A percentile compares a stretch with the other conserved stretches of the same genome.
These are phyloP conservation scores for Lagopus muta DNA, from an alignment of 2,113 vertebrate species.

Conservation along the genomic window DNA sequence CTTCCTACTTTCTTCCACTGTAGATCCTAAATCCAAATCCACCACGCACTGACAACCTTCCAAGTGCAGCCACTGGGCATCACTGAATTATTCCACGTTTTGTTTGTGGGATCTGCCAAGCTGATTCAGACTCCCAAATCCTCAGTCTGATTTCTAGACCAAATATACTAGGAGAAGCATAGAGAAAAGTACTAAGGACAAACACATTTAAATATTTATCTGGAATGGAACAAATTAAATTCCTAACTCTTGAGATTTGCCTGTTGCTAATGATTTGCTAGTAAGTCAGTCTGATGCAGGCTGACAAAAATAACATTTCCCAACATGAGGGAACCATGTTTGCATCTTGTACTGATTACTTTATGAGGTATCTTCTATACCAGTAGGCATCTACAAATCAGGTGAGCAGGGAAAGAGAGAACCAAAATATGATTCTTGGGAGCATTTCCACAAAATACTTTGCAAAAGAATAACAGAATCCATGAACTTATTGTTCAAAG, in stretches of 20 bases:
- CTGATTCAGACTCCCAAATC: neutral
- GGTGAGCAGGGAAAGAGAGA: neutral
- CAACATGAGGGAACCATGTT: neutral
- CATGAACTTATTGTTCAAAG: neutral
- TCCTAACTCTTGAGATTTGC: neutral
- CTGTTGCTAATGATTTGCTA: slow-evolving; percentile 16
- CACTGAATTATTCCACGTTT: neutral
- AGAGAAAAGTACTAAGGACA: slow-evolving; percentile 26
- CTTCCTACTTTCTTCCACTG: neutral
- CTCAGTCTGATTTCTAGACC: slow-evolving; percentile 18
- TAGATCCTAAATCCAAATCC: neutral
- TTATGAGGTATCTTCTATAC: neutral
- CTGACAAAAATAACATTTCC: slow-evolving; percentile 1
- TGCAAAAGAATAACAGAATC: neutral
- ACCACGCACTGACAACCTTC: neutral
- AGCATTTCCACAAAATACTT: neutral
- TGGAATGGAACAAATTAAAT: neutral
- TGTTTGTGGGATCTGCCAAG: neutral
- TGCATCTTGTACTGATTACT: neutral
- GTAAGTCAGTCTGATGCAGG: neutral
- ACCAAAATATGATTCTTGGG: neutral
- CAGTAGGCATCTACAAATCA: neutral
- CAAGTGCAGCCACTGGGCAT: neutral
- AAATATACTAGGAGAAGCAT: neutral
- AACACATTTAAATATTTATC: slow-evolving; percentile 48